Conservation (phyloP, 2,888 invertebrate species). For the Drosophila borealis region DNA sequence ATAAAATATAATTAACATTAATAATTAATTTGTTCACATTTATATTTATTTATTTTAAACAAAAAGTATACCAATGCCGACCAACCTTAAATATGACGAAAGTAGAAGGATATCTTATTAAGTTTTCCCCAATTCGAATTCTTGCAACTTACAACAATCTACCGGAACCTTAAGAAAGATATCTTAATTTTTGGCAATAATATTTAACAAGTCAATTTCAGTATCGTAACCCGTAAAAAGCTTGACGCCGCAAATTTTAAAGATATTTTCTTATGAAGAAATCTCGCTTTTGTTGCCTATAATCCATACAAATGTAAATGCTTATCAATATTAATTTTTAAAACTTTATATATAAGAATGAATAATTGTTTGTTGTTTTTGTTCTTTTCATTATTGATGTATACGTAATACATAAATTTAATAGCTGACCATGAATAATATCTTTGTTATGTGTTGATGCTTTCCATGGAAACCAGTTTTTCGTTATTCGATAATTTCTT, state of each 20-base stretch:
- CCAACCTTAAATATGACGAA: too few species aligned
- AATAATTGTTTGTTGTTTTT: slow-evolving; percentile 1
- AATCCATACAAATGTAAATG: too few species aligned
- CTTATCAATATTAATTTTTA: background rate
- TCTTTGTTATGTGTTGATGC: slow-evolving; percentile 22
- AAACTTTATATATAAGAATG: background rate
- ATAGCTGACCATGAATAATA: slow-evolving; percentile 16
- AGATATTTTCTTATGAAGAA: background rate
- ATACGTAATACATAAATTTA: slow-evolving; percentile 27
- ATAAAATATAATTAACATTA: too few species aligned
- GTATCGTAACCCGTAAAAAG: background rate
- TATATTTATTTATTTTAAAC: too few species aligned
- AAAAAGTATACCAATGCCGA: too few species aligned
- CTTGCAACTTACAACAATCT: too few species aligned
- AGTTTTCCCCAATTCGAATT: too few species aligned
- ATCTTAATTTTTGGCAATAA: background rate
- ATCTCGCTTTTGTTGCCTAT: background rate
- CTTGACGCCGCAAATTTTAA: background rate
- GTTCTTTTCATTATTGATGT: slow-evolving; percentile 4
- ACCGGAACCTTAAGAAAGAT: background rate
- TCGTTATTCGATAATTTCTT: background rate
- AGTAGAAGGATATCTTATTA: too few species aligned
- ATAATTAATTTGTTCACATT: too few species aligned
- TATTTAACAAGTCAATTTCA: background rate
- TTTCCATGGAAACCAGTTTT: slow-evolving; percentile 40